A percentile compares a stretch with the other conserved stretches of the same genome.
Conservation (phyloP, 2,888 invertebrate species). For the Synergus itoensis region DNA sequence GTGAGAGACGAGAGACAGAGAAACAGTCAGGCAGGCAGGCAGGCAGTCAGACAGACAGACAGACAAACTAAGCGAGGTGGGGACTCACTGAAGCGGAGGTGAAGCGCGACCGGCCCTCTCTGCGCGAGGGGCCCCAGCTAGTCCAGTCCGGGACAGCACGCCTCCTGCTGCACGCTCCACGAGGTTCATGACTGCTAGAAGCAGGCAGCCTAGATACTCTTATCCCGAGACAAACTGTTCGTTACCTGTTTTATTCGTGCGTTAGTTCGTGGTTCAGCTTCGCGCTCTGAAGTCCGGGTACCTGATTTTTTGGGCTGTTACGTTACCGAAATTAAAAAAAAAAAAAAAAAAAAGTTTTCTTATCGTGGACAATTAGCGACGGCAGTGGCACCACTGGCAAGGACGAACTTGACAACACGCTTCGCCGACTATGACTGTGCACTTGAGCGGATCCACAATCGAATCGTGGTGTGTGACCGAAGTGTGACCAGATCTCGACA, state of each 20-base stretch:
- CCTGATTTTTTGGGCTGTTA: background rate
- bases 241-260: conserved; percentile 12
- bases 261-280: conserved; percentile 39
- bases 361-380: background rate
- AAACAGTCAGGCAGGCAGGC: background rate
- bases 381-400: conserved; percentile 3
- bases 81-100: conserved; percentile 71
- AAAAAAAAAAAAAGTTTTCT: background rate
- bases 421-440: conserved; percentile 61
- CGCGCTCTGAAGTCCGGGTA: background rate
- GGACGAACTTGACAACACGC: conserved; percentile 53
- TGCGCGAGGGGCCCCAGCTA: conserved; percentile 75
- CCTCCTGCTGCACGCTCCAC: conserved; percentile 77
- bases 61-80: conserved; percentile 58
- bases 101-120: conserved; percentile 76
- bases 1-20: conserved; percentile 43
- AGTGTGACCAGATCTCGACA: conserved; percentile 51
- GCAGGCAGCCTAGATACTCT: conserved; percentile 63
- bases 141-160: conserved; percentile 78
- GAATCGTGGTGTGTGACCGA: conserved; percentile 47
- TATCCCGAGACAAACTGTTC: conserved; percentile 27
- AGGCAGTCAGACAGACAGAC: conserved; percentile 46
- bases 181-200: conserved; percentile 68
- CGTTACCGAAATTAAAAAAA: background rate
- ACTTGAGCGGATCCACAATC: conserved; percentile 8